A percentile compares a stretch with the other conserved stretches of the same genome.
Conservation (phyloP, 2,113 vertebrate genomes). For the Shinisaurus crocodilurus region DNA sequence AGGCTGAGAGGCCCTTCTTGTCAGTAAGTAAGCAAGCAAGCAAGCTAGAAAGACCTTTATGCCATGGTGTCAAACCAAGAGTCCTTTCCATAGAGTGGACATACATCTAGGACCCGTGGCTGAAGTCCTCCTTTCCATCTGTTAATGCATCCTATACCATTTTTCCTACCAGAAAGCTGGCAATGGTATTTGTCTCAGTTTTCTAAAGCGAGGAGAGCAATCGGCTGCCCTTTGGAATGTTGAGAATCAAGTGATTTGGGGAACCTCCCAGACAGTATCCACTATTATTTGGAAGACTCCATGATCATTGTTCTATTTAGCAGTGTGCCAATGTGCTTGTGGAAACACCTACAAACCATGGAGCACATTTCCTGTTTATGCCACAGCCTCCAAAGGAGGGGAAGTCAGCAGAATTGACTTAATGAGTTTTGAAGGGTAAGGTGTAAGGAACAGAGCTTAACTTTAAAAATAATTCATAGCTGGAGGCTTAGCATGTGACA, state of each 20-base stretch:
- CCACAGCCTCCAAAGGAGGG: neutral
- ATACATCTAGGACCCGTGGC: neutral
- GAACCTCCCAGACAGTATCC: neutral
- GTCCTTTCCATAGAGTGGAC: neutral
- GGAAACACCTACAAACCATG: slow-evolving; percentile 19
- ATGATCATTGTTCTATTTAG: neutral
- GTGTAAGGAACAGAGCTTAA: slow-evolving; percentile 40
- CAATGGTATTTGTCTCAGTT: neutral
- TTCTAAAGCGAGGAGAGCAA: neutral
- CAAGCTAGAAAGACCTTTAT: neutral
- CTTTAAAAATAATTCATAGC: neutral
- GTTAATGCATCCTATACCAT: neutral
- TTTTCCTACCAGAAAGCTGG: neutral
- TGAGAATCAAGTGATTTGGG: neutral
- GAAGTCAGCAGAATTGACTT: neutral
- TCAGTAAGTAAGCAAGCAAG: neutral
- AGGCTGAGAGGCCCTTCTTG: neutral
- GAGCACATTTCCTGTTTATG: fast-evolving
- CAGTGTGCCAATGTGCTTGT: slow-evolving; percentile 36
- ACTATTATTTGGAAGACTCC: neutral
- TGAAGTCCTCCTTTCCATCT: neutral
- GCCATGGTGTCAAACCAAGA: neutral
- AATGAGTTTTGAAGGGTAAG: neutral
- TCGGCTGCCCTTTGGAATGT: neutral
- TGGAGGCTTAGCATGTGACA: neutral